Conservation (phyloP, 1,140 invertebrate species). For the Augochlora pura region DNA sequence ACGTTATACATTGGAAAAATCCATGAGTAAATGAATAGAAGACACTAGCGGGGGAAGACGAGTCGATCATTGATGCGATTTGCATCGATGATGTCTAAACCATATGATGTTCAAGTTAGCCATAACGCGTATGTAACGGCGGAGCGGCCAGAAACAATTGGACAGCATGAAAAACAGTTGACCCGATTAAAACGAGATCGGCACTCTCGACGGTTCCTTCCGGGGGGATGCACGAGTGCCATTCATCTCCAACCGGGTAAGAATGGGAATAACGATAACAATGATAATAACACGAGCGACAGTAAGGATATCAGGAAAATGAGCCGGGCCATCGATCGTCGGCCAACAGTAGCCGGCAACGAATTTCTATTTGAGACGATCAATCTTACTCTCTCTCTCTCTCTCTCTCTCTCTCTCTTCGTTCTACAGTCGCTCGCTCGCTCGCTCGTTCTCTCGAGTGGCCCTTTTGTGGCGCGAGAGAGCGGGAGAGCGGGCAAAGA, state of each 20-base stretch:
- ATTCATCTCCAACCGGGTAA: conserved; percentile 32
- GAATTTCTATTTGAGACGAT: conserved; percentile 38
- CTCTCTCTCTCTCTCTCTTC: background rate
- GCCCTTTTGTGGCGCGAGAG: conserved; percentile 19
- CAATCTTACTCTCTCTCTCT: background rate
- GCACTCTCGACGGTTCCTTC: background rate
- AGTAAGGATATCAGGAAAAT: conserved; percentile 39
- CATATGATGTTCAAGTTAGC: background rate
- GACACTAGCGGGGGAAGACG: background rate
- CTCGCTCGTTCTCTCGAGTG: conserved; percentile 34
- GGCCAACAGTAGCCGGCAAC: background rate
- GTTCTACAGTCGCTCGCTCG: background rate
- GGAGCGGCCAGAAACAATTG: conserved; percentile 10
- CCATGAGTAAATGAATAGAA: too few species aligned
- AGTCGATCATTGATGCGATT: background rate
- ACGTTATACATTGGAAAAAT: too few species aligned
- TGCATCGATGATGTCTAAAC: background rate
- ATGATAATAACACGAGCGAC: conserved; percentile 40
- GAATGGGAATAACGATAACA: conserved; percentile 46
- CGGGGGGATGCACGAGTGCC: conserved; percentile 30
- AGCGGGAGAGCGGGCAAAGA: background rate
- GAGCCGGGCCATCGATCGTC: conserved; percentile 38
- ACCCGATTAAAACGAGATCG: conserved; percentile 41
- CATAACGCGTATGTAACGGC: background rate
- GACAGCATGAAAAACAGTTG: conserved; percentile 22